A percentile compares a stretch with the other conserved stretches of the same genome.
Evolutionary conservation across 2,113 vertebrate species (phyloP).

Genomic region (Myrmecophaga tridactyla): DNA sequence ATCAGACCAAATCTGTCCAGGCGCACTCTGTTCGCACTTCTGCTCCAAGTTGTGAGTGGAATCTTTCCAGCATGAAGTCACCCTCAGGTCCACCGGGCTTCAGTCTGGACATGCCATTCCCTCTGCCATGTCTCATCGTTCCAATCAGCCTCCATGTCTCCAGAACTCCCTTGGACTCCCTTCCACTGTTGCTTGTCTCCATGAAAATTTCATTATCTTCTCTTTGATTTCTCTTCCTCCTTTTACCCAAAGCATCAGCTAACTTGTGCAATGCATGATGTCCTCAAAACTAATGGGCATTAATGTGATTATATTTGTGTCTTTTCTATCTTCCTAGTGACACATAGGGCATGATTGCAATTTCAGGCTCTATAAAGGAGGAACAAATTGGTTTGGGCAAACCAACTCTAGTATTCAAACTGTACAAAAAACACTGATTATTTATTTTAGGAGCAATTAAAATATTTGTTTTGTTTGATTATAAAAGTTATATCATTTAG

Average conservation of each 20-base stretch:
- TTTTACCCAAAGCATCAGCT: not conserved
- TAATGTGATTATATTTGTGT: not conserved
- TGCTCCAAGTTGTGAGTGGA: not conserved
- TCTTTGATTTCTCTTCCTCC: not conserved
- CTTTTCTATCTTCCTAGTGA: not conserved
- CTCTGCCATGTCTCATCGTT: not conserved
- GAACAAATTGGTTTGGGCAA: not conserved
- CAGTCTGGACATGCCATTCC: not conserved
- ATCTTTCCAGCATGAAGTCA: not conserved
- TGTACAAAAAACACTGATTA: not conserved
- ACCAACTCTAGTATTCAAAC: not conserved
- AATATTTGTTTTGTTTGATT: not conserved
- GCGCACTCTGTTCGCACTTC: not conserved
- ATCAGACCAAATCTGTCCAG: not conserved
- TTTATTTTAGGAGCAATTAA: not conserved
- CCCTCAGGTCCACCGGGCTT: not conserved
- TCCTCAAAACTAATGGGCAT: not conserved
- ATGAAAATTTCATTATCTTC: not conserved
- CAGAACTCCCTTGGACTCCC: not conserved
- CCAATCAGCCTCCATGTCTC: not conserved
- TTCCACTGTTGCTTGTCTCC: not conserved
- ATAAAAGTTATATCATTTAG: not conserved
- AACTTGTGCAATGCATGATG: not conserved
- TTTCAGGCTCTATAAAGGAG: not conserved
- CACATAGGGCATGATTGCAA: not conserved